Base-by-base conservation (phyloP, 2,113 vertebrate genomes). In the Antigone vipio region DNA sequence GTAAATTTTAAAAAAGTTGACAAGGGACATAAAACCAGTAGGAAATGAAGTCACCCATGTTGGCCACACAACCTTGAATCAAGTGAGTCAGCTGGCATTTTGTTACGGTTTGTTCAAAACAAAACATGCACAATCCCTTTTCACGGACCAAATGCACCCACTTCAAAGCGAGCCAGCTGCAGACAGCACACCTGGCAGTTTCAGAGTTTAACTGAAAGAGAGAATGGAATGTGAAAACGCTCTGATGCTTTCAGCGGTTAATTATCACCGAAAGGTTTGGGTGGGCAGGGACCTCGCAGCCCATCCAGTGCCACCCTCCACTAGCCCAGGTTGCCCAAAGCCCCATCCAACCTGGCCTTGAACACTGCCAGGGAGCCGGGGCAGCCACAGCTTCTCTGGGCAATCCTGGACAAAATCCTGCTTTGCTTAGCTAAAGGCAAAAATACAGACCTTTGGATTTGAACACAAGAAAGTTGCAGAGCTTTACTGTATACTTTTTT, bases 21-120 rank as follows among this genome's bases (percentile, higher is more conserved):
- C 64, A 89, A 67, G n/a, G 40, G 59, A 55, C 67, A 66, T 63
- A 16, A 69, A 92, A 85, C 86, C 63, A 10, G 27, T 38, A 82
- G 91, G 92, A 95, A 89, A 84, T 69, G 11, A 93, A 97, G 89
- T 92, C 80, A 75, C 35, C 45, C 59, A 4, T 2, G 7, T 44
- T 59, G 92, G 68, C 71, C 81, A 55, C 53, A 11, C 34, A 81
- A 42, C 76, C 84, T 11, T 5, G 45, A 90, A 79, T 42, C 55
- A 16, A 82, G 42, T 12, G 35, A 85, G 64, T 85, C 93, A 40
- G 73, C 71, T 81, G 85, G 73, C 23, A 29, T 29, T 81, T 87
- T 32, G 72, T 52, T 7, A 17, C 1, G 2, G 3, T 92, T 19
- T 40, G 47, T 79, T 95, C 63, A 14, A 23, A 91, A 90, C 45